phyloP scores from a whole-genome alignment of 2,888 invertebrate species.

The Caenorhabditis macrosperma region DNA sequence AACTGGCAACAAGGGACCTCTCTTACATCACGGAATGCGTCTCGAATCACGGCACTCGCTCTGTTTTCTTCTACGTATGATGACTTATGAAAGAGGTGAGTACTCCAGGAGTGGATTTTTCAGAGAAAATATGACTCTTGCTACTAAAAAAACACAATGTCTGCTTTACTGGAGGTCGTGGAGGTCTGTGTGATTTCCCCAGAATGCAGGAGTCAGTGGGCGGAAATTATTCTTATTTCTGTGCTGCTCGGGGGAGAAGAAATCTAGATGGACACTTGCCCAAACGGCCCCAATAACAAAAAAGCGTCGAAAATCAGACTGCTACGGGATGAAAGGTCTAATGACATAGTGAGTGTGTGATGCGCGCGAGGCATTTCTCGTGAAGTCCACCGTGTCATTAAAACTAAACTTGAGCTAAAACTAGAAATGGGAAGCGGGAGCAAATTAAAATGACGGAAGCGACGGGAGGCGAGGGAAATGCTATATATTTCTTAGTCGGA shows the following conservation, averaged over 20 bases:
- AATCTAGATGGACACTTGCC: conserved; percentile 3
- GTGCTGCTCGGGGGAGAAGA: background rate
- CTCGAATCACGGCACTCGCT: too few relatives aligned
- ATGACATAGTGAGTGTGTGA: conserved; percentile 31
- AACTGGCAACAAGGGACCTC: background rate
- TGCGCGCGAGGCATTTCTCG: background rate
- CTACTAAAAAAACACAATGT: too few relatives aligned
- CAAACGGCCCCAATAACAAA: conserved; percentile 12
- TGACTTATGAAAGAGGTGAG: conserved; percentile 35
- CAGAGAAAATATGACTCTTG: background rate
- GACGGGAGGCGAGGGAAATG: conserved; percentile 6
- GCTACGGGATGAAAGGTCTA: conserved; percentile 27
- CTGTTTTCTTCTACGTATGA: background rate
- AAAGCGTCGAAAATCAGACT: conserved; percentile 25
- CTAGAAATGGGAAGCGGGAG: conserved; percentile 28
- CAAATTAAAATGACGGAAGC: conserved; percentile 40
- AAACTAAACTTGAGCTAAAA: conserved; percentile 31
- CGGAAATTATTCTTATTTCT: conserved; percentile 40
- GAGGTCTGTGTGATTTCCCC: background rate
- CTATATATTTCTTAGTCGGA: conserved; percentile 19
- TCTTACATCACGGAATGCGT: conserved; percentile 1
- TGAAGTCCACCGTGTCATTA: conserved; percentile 47
- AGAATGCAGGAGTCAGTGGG: conserved; percentile 36
- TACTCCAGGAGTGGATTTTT: background rate
- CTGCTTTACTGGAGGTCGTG: too few relatives aligned